Evolutionary conservation across 2,113 vertebrate species (phyloP), one percentile per base, ranked within the genome.

Genomic region (Thalassarche chlororhynchos): DNA sequence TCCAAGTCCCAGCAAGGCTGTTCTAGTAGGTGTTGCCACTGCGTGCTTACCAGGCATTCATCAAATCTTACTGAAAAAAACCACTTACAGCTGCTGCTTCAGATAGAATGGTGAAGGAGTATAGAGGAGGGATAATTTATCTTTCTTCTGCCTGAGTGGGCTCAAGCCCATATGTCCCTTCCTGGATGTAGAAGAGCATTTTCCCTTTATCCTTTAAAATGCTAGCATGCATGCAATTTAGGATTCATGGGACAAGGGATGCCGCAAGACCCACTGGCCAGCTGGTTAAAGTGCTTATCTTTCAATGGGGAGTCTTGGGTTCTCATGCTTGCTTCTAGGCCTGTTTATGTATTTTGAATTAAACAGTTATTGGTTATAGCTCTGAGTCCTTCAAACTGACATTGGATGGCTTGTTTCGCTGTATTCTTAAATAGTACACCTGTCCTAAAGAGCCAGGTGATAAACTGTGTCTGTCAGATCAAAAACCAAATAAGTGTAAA

Each of bases 401-500:
- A n/a, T 44, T 85, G 64, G 23, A 51, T 88, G 42, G 32, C 82
- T 88, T 83, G 17, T 90, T 92, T 77, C 17, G 28, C 14, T 70
- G 34, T 64, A 31, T 66, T 93, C 92, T 86, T 52, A 72, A 90
- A 29, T 69, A 69, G 36, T 14, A 36, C 77, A 52, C 26, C 36
- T 93, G n/a, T 84, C 49, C 29, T 69, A 44, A 71, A 58, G 23
- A 89, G 18, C 28, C 36, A 70, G 38, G 12, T 92, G 68, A 93
- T 96, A 85, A 89, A 84, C 75, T 60, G 14, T 88, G 51, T 72
- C 66, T 89, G 62, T 87, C 66, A 89, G 61, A 47, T 70, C 25
- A 87, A 86, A 93, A 87, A 32, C 40, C 90, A 81, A 94, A 86
- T 85, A 87, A 71, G 84, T 68, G 42, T 60, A 87, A 90, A 62